These are phyloP conservation scores for Belgica antarctica DNA, from an alignment of 2,888 invertebrate genomes.

Conservation along the genomic window DNA sequence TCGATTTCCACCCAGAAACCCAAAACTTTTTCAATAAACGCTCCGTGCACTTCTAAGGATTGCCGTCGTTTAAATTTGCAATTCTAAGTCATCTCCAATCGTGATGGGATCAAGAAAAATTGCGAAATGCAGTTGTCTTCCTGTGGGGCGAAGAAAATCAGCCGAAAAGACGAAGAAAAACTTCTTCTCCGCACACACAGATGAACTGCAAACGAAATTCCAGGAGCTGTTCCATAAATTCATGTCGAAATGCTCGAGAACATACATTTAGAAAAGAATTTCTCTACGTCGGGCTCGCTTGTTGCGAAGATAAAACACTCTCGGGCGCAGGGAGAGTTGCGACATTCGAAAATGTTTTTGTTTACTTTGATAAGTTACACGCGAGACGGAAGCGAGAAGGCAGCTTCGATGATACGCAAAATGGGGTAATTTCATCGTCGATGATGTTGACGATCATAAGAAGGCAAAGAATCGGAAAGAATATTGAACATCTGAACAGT, in stretches of 20 bases:
- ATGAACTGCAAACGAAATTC: too few species aligned
- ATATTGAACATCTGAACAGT: slow-evolving; percentile 14
- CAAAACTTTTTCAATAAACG: too few species aligned
- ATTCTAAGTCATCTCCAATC: too few species aligned
- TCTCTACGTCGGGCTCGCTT: neutral
- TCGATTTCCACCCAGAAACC: too few species aligned
- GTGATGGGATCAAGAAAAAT: too few species aligned
- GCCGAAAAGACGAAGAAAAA: too few species aligned
- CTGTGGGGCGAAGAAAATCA: too few species aligned
- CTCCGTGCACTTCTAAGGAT: too few species aligned
- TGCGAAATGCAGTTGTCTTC: too few species aligned
- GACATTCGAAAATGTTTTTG: neutral
- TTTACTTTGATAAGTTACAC: slow-evolving; percentile 14
- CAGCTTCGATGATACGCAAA: slow-evolving; percentile 12
- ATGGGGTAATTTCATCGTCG: neutral
- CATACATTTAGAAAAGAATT: neutral
- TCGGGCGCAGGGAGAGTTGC: neutral
- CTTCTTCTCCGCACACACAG: too few species aligned
- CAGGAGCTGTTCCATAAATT: neutral
- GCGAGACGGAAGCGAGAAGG: neutral
- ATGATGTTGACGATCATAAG: neutral
- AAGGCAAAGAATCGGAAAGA: neutral
- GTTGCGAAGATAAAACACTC: neutral
- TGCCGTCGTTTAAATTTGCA: too few species aligned
- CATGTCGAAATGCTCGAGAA: neutral